phyloP scores from a whole-genome alignment of 2,113 vertebrate genomes.

The Fregetta grallaria region DNA sequence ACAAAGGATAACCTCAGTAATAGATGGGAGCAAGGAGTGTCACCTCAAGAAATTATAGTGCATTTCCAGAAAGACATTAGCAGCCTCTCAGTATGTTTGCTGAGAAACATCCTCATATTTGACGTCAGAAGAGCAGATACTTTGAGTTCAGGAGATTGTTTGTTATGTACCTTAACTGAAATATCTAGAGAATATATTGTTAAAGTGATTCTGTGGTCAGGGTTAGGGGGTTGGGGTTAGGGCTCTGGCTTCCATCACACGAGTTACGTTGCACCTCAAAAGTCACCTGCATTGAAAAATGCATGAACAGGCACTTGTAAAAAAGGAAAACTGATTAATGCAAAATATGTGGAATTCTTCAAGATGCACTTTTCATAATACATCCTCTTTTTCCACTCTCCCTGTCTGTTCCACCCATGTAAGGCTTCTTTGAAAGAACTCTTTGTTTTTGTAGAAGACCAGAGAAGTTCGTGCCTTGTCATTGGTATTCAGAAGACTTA shows the following conservation, averaged over 20 bases:
- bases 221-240: background rate
- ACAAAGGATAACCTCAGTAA: background rate
- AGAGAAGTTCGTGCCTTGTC: background rate
- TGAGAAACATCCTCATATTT: background rate
- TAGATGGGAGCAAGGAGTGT: background rate
- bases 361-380: background rate
- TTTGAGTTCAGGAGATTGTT: background rate
- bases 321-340: background rate
- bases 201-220: background rate
- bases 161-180: background rate
- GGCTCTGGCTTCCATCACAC: background rate
- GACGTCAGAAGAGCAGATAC: background rate
- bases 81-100: background rate
- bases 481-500: background rate
- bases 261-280: background rate
- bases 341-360: background rate
- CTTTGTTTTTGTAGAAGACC: background rate
- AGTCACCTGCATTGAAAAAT: background rate
- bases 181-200: background rate
- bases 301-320: background rate
- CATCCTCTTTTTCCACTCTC: background rate
- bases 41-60: background rate
- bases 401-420: background rate
- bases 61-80: background rate
- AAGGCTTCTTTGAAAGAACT: background rate